phyloP scores from a whole-genome alignment of 2,888 invertebrate genomes.

The Holacanthella duospinosa region DNA sequence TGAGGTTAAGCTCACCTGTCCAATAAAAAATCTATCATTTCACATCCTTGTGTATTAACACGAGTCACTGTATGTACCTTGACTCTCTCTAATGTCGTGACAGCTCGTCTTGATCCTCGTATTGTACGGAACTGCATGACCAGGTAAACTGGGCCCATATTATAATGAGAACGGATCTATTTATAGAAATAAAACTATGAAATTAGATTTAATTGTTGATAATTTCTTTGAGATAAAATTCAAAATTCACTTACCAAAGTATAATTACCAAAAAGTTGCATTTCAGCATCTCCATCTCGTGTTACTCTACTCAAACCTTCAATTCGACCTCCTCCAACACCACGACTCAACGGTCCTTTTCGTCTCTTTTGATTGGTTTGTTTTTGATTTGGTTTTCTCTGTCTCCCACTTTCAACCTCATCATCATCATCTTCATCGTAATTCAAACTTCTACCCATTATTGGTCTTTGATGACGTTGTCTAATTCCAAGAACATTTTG shows the following conservation, averaged over 20 bases:
- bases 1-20: not conserved
- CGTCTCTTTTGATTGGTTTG: constrained; percentile 7
- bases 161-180: constrained; percentile 36
- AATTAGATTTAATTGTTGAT: too few relatives aligned
- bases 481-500: too few relatives aligned
- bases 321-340: constrained; percentile 34
- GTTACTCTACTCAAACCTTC: constrained; percentile 29
- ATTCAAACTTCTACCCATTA: not conserved
- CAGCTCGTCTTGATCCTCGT: constrained; percentile 28
- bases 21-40: constrained; percentile 34
- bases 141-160: constrained; percentile 31
- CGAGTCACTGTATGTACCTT: constrained; percentile 33
- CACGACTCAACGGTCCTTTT: constrained; percentile 9
- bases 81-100: constrained; percentile 27
- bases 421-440: not conserved
- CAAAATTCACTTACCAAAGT: constrained; percentile 27
- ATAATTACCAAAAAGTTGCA: constrained; percentile 37
- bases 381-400: not conserved
- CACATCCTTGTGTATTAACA: constrained; percentile 36
- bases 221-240: too few relatives aligned
- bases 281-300: constrained; percentile 36
- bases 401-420: not conserved
- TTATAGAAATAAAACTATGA: not conserved
- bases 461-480: not conserved
- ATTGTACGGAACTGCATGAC: constrained; percentile 35